These are phyloP conservation scores for Tetanocera ferruginea DNA, from an alignment of 2,888 invertebrate genomes.

Conservation along the genomic window DNA sequence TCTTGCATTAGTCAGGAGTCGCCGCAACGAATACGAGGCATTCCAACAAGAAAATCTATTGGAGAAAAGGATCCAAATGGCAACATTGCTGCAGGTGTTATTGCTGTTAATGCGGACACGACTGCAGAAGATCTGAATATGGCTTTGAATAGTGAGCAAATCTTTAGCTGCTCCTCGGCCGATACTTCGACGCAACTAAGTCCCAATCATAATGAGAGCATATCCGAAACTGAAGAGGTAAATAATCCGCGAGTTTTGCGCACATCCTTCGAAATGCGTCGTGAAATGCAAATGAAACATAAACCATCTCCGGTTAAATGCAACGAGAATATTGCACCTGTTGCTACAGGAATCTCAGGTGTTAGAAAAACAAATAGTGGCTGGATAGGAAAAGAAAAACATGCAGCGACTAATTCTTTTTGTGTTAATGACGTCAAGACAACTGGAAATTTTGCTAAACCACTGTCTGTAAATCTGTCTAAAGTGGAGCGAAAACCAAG, in stretches of 20 bases:
- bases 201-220: conserved; percentile 53
- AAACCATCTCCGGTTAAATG: not conserved
- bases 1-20: not conserved
- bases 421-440: not conserved
- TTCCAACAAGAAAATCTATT: not conserved
- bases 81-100: not conserved
- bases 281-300: not conserved
- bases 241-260: conserved; percentile 48
- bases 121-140: conserved; percentile 56
- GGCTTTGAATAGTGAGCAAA: conserved; percentile 58
- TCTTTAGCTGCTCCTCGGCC: conserved; percentile 46
- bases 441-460: conserved; percentile 4
- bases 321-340: not conserved
- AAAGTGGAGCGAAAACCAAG: conserved; percentile 40
- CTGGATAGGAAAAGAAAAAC: conserved; percentile 38
- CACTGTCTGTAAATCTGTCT: not conserved
- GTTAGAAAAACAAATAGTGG: not conserved
- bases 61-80: not conserved
- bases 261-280: conserved; percentile 31
- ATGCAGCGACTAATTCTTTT: not conserved
- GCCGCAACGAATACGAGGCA: conserved; percentile 39
- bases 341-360: not conserved
- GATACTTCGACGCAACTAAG: conserved; percentile 29
- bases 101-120: not conserved
- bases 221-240: conserved; percentile 56